phyloP scores from a whole-genome alignment of 1,140 invertebrate species.

The Drosophila sturtevanti region DNA sequence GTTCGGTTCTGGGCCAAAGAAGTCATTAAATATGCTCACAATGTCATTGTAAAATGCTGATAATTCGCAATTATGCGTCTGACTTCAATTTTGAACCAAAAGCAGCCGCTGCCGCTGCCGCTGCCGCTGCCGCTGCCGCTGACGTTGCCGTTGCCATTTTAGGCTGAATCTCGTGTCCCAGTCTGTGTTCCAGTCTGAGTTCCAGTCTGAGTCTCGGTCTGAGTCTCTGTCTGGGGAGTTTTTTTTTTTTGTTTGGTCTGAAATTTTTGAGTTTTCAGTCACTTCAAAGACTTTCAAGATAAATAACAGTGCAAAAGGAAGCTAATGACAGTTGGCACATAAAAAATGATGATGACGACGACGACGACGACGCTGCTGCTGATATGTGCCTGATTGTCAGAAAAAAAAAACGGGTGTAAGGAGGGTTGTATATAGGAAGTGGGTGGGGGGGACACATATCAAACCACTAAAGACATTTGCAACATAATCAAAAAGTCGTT shows the following conservation, averaged over 20 bases:
- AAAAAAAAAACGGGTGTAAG: background rate
- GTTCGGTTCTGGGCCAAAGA: conserved; percentile 42
- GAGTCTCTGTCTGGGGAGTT: no score
- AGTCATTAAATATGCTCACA: conserved; percentile 75
- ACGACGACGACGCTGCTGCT: conserved; percentile 7
- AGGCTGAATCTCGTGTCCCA: no score
- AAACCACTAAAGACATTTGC: conserved; percentile 16
- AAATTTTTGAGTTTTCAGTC: background rate
- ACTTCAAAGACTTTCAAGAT: conserved; percentile 44
- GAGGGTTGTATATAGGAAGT: background rate
- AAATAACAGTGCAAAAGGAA: conserved; percentile 74
- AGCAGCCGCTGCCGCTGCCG: background rate
- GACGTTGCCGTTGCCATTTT: background rate
- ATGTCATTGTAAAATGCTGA: conserved; percentile 75
- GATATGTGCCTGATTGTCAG: conserved; percentile 14
- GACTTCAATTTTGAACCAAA: conserved; percentile 30
- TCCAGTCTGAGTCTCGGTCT: background rate
- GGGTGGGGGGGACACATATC: no score
- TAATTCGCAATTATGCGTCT: conserved; percentile 73
- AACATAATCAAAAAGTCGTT: conserved; percentile 65
- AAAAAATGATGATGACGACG: conserved; percentile 73
- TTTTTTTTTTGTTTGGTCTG: no score
- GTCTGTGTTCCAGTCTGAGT: conserved; percentile 16
- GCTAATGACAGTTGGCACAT: conserved; percentile 75
- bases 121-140: no score